Evolutionary conservation across 2,797 vertebrate genomes (phyloP).

Genomic region (Manis javanica): DNA sequence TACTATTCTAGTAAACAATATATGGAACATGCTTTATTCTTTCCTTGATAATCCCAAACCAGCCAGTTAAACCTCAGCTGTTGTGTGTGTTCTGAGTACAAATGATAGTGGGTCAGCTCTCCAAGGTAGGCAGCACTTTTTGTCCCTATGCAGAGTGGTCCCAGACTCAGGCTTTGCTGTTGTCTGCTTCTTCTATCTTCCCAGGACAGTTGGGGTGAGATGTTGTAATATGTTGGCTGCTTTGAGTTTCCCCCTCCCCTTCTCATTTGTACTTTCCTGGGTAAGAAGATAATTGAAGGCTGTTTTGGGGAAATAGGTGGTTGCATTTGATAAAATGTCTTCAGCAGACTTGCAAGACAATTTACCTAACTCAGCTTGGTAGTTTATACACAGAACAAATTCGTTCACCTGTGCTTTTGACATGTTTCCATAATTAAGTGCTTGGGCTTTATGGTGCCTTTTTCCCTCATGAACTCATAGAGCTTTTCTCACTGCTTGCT

Average conservation of each 20-base stretch:
- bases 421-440: background rate
- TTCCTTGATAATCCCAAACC: background rate
- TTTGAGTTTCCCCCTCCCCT: background rate
- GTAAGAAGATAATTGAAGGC: background rate
- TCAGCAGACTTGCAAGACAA: background rate
- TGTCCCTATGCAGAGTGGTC: background rate
- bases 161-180: background rate
- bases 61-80: background rate
- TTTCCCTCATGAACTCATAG: background rate
- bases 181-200: background rate
- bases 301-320: background rate
- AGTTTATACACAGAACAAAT: accelerated
- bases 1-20: background rate
- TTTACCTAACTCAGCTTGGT: background rate
- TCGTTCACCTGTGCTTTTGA: background rate
- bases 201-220: background rate
- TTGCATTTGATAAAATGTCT: background rate
- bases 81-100: accelerated
- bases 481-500: background rate
- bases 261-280: background rate
- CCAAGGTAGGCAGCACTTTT: accelerated
- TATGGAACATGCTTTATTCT: background rate
- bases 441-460: background rate
- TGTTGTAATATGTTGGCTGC: background rate
- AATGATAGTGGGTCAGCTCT: accelerated